Conservation (phyloP, 2,888 invertebrate genomes). For the Eledona agricola region DNA sequence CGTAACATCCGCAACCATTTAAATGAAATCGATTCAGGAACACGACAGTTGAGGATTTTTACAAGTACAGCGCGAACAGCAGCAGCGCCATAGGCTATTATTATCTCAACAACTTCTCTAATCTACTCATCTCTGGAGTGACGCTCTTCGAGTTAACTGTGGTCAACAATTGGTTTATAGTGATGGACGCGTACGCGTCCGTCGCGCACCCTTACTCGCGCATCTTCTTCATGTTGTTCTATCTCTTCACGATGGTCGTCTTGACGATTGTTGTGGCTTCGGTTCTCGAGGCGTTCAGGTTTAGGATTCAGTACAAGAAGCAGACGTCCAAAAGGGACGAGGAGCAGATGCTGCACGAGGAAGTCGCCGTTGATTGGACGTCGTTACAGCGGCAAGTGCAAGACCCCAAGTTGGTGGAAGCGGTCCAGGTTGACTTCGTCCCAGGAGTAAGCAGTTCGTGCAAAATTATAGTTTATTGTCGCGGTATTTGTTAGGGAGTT, state of each 20-base stretch:
- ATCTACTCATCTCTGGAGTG: conserved; percentile 79
- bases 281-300: conserved; percentile 87
- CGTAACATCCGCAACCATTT: conserved; percentile 36
- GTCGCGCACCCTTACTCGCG: conserved; percentile 77
- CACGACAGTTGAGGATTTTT: conserved; percentile 86
- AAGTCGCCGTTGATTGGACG: conserved; percentile 77
- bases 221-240: conserved; percentile 89
- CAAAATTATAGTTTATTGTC: conserved; percentile 4
- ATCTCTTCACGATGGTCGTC: conserved; percentile 90
- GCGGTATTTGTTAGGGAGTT: conserved; percentile 60
- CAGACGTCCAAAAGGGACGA: conserved; percentile 82
- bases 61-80: conserved; percentile 73
- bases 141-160: conserved; percentile 90
- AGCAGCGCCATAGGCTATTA: conserved; percentile 82
- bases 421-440: conserved; percentile 63
- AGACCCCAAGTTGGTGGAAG: conserved; percentile 65
- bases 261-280: conserved; percentile 89
- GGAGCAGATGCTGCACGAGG: conserved; percentile 79
- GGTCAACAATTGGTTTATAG: conserved; percentile 92
- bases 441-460: conserved; percentile 63
- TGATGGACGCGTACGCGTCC: conserved; percentile 86
- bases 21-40: too few species aligned
- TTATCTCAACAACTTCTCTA: conserved; percentile 81
- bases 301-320: conserved; percentile 86
- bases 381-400: conserved; percentile 69